Evolutionary conservation across 2,888 invertebrate species (phyloP).

Genomic region (Petrophora chlorosata): DNA sequence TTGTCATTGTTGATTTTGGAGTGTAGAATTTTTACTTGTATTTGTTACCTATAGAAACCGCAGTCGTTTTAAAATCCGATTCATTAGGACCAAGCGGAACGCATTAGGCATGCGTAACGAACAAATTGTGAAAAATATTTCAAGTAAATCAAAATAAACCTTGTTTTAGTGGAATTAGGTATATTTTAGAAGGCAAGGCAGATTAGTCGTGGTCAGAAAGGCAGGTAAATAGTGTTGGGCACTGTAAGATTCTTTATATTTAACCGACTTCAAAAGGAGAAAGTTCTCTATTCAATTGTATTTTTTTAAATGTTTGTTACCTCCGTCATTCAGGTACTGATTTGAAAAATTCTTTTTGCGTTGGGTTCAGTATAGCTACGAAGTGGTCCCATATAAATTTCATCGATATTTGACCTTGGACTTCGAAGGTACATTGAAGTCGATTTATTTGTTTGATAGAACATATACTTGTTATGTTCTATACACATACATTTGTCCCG

Average conservation of each 20-base stretch:
- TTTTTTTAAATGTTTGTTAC: too few species aligned
- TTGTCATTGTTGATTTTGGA: constrained; percentile 39
- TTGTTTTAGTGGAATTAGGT: constrained; percentile 16
- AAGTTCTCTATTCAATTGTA: too few species aligned
- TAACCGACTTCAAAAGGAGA: too few species aligned
- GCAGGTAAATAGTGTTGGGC: constrained; percentile 30
- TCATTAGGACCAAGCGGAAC: constrained; percentile 60
- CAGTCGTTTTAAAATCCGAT: constrained; percentile 60
- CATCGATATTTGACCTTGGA: too few species aligned
- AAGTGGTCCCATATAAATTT: too few species aligned
- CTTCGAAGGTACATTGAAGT: too few species aligned
- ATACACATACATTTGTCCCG: too few species aligned
- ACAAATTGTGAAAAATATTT: constrained; percentile 17
- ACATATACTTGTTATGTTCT: too few species aligned
- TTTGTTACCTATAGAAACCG: constrained; percentile 54
- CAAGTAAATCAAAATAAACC: constrained; percentile 10
- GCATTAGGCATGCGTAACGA: constrained; percentile 57
- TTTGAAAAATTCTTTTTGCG: too few species aligned
- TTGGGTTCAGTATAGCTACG: too few species aligned
- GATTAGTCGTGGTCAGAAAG: constrained; percentile 10
- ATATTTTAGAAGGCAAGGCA: constrained; percentile 11
- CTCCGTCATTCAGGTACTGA: too few species aligned
- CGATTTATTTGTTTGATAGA: too few species aligned
- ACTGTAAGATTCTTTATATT: background rate
- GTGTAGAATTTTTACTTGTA: constrained; percentile 43